A percentile compares a stretch with the other conserved stretches of the same genome.
Evolutionary conservation across 2,888 invertebrate genomes (phyloP).

Genomic region (Lithophane leautieri): DNA sequence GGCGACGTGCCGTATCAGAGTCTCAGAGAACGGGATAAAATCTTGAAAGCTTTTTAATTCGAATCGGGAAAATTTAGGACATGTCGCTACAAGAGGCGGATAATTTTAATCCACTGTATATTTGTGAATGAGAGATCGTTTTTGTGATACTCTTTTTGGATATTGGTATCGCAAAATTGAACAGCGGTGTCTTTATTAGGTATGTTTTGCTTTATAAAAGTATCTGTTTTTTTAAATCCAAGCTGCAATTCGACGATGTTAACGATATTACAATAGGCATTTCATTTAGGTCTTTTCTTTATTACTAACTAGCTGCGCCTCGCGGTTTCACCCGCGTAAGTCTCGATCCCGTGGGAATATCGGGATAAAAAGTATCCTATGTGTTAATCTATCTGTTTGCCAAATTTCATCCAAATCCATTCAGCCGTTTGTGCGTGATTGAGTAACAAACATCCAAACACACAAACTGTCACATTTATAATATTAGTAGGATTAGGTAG

Average conservation of each 20-base stretch:
- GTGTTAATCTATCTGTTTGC: no score
- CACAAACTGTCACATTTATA: no score
- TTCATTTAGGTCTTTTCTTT: not conserved
- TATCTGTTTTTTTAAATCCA: not conserved
- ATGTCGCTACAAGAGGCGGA: conserved; percentile 24
- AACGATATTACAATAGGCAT: not conserved
- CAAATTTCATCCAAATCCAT: no score
- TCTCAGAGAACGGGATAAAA: conserved; percentile 58
- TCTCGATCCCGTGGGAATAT: no score
- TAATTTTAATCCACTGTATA: conserved; percentile 41
- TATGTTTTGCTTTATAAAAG: not conserved
- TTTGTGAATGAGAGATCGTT: conserved; percentile 35
- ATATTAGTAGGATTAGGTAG: not conserved
- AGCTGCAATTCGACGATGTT: no score
- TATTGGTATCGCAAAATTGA: not conserved
- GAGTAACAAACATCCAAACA: no score
- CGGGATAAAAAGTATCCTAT: no score
- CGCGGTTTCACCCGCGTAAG: no score
- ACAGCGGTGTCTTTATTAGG: not conserved
- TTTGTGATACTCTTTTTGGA: not conserved
- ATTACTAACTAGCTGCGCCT: not conserved
- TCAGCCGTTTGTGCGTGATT: no score
- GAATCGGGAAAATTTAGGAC: conserved; percentile 54
- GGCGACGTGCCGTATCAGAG: conserved; percentile 60
- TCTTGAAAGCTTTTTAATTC: conserved; percentile 66